phyloP scores from a whole-genome alignment of 2,797 vertebrate genomes.

The Brachyrhaphis roseni region DNA sequence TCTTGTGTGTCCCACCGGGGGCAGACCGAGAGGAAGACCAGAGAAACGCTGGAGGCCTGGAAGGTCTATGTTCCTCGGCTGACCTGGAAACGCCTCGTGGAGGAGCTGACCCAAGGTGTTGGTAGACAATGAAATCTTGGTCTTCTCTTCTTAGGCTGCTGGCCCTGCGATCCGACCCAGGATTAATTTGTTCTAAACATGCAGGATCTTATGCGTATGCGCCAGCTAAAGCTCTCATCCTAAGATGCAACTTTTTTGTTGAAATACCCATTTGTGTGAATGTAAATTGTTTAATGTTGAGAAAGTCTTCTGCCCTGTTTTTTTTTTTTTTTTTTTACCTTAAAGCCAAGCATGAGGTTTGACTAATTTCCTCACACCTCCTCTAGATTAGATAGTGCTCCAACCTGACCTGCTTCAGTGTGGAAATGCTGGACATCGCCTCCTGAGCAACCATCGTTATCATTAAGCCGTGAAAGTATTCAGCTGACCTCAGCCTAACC shows the following conservation, averaged over 20 bases:
- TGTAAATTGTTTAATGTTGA: constrained; percentile 39
- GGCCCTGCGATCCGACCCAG: neutral
- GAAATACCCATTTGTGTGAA: neutral
- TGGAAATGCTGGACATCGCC: constrained; percentile 42
- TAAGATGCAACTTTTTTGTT: neutral
- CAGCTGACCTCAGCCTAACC: constrained; percentile 74
- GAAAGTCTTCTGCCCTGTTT: constrained; percentile 17
- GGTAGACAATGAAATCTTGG: no score
- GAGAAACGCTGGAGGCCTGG: no score
- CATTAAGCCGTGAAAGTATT: constrained; percentile 63
- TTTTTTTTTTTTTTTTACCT: neutral
- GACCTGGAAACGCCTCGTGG: no score
- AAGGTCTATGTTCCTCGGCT: no score
- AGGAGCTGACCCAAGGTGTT: no score
- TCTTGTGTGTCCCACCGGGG: no score
- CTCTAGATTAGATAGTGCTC: constrained; percentile 58
- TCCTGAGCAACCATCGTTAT: constrained; percentile 61
- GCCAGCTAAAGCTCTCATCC: constrained; percentile 46
- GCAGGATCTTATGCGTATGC: neutral
- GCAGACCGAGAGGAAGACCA: no score
- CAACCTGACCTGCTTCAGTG: constrained; percentile 36
- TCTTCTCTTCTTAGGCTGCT: neutral
- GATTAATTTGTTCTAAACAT: neutral
- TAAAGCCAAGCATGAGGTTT: constrained; percentile 17
- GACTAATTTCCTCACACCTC: constrained; percentile 45